These are phyloP conservation scores for Drosophila rellima DNA, from an alignment of 2,888 invertebrate species.

Conservation along the genomic window DNA sequence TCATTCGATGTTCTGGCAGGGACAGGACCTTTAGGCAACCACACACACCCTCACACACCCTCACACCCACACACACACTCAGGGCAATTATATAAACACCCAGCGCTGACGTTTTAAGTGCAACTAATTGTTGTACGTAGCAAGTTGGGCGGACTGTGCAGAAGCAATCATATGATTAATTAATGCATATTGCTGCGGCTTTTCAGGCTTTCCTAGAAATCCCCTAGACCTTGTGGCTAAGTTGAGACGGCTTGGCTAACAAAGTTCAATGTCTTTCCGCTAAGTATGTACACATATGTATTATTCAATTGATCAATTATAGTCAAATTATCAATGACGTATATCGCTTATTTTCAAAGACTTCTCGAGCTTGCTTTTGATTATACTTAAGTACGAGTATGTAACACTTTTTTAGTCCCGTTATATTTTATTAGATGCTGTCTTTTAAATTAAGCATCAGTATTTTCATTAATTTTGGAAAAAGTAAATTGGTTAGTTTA, in stretches of 20 bases:
- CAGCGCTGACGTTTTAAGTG: constrained; percentile 36
- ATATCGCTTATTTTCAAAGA: background rate
- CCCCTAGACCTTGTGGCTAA: constrained; percentile 4
- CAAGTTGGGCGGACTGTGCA: constrained; percentile 3
- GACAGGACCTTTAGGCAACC: constrained; percentile 1
- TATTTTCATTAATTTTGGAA: background rate
- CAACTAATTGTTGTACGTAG: constrained; percentile 28
- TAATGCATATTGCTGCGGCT: constrained; percentile 8
- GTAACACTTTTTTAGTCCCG: background rate
- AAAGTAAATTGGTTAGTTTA: background rate
- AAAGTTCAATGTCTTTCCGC: constrained; percentile 31
- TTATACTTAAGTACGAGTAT: background rate
- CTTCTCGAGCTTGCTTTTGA: background rate
- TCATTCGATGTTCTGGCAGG: constrained; percentile 3
- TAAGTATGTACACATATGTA: background rate
- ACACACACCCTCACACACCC: background rate
- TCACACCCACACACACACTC: background rate
- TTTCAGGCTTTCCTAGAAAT: constrained; percentile 3
- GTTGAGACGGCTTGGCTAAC: background rate
- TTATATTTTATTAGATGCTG: background rate
- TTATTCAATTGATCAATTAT: background rate
- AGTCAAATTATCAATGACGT: background rate
- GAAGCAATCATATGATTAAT: constrained; percentile 27
- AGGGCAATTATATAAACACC: constrained; percentile 38
- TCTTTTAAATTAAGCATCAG: background rate